These are phyloP conservation scores for Sarcoramphus papa DNA, from an alignment of 2,797 vertebrate genomes.

Conservation along the genomic window DNA sequence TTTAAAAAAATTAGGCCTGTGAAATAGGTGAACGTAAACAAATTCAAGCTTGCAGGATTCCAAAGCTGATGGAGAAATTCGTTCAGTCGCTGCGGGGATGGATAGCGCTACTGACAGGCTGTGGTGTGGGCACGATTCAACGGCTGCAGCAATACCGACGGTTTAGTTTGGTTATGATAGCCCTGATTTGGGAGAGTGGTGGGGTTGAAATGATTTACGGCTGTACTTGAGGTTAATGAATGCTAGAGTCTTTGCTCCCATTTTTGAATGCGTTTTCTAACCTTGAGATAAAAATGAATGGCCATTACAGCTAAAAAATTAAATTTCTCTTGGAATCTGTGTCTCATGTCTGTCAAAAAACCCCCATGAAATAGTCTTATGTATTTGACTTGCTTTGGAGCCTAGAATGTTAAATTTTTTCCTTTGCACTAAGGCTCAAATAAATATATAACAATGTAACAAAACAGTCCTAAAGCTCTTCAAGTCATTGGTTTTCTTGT, in stretches of 20 bases:
- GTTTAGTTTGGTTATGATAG: not conserved
- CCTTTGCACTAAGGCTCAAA: constrained; percentile 23
- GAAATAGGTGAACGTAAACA: not conserved
- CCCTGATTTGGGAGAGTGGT: not conserved
- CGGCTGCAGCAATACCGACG: not conserved
- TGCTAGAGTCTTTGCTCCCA: not conserved
- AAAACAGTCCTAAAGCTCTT: not conserved
- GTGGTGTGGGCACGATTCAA: not conserved
- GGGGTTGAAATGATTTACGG: not conserved
- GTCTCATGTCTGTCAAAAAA: not conserved
- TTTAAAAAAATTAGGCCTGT: not conserved
- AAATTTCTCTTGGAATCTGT: not conserved
- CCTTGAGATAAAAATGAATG: not conserved
- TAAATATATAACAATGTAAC: not conserved
- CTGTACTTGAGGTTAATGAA: not conserved
- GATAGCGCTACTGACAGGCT: not conserved
- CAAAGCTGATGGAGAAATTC: not conserved
- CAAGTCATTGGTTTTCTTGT: not conserved
- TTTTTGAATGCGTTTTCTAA: not conserved
- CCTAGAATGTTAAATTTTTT: not conserved
- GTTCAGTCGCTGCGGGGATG: not conserved
- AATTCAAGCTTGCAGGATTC: not conserved
- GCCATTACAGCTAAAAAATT: not conserved
- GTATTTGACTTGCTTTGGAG: not conserved
- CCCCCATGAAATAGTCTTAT: not conserved